Percentiles rank a stretch among this genome's conserved stretches.
Conservation (phyloP, 2,113 vertebrate genomes). For the Ranitomeya variabilis region DNA sequence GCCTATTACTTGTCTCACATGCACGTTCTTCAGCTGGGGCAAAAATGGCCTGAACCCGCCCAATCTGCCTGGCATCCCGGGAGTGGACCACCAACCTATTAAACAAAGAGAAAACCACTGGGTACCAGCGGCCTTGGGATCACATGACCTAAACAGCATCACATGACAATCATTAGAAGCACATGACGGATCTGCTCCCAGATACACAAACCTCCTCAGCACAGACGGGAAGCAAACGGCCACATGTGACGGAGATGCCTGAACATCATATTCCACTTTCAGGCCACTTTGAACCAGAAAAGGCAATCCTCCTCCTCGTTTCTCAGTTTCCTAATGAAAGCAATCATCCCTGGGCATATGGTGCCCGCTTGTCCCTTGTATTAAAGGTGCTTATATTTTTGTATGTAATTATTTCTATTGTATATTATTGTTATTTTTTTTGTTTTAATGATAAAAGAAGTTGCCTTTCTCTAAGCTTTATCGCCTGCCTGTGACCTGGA, state of each 20-base stretch:
- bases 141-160: constrained; percentile 71
- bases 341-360: constrained; percentile 52
- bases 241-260: constrained; percentile 61
- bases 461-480: constrained; percentile 78
- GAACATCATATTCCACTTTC: constrained; percentile 60
- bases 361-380: constrained; percentile 77
- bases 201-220: not conserved
- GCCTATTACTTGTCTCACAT: constrained; percentile 72
- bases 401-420: constrained; percentile 89
- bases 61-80: constrained; percentile 55
- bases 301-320: not conserved
- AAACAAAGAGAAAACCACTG: constrained; percentile 46
- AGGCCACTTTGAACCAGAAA: constrained; percentile 43
- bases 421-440: constrained; percentile 77
- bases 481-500: constrained; percentile 79
- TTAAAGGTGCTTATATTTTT: constrained; percentile 91
- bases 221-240: not conserved
- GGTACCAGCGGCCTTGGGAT: constrained; percentile 65
- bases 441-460: constrained; percentile 60
- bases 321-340: not conserved
- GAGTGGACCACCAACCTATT: constrained; percentile 47
- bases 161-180: constrained; percentile 53
- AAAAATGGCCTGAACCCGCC: constrained; percentile 66
- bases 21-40: constrained; percentile 90
- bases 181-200: not conserved